Evolutionary conservation across 1,140 invertebrate genomes (phyloP), one percentile per base, ranked within the genome.

Genomic region (Cyphomyrmex costatus): DNA sequence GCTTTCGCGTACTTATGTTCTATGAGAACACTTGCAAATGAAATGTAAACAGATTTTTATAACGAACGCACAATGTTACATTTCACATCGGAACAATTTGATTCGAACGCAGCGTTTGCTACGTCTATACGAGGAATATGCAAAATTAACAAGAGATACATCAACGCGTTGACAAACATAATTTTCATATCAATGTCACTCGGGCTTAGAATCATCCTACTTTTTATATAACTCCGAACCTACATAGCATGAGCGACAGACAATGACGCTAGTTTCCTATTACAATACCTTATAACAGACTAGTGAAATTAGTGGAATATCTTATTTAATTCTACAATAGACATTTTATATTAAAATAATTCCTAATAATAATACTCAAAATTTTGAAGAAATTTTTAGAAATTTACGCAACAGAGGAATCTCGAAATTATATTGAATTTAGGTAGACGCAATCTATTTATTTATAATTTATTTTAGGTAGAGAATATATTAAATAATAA

Each of bases 381-480:
- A 93, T 94, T 49, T 42, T 88, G 78, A 89, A 80, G 85, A 70
- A 51, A 63, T 46, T 90, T 90, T 90, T 91, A 92, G 90, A 91
- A 91, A 89, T 93, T 86, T 86, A 80, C 86, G 63, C 19, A 65
- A 79, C 77, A 90, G 33, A 87, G 90, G 89, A 92, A 92, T 94
- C 91, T 93, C 92, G 88, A 94, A 94, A 93, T 91, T 92, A 58
- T 93, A 91, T 92, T 93, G 88, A 94, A 95, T 95, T 95, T 95
- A 95, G 94, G 93, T 95, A 95, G 94, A 93, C 91, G 85, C 92
- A 92, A 94, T 92, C 92, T 94, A 95, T 95, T 95, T 95, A 95
- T 95, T 95, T 93, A 92, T 95, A 95, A 95, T 95, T 95, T 95
- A 95, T 95, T 95, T 86, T 95, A 95, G 94, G 92, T 94, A 94